These are phyloP conservation scores for Bufo bufo DNA, from an alignment of 2,113 vertebrate genomes.

Conservation along the genomic window DNA sequence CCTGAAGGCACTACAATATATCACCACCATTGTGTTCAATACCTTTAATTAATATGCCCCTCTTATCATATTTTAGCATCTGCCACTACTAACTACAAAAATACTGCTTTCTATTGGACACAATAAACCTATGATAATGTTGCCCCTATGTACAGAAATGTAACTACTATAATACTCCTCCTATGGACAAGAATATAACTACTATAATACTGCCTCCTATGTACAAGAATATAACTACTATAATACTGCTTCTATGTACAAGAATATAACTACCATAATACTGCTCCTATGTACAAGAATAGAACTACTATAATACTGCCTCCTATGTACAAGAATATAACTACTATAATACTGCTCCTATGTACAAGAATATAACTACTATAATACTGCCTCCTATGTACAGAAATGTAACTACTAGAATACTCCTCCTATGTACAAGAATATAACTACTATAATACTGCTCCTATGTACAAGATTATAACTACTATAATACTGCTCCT, in stretches of 20 bases:
- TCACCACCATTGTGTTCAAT: no score
- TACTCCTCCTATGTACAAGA: not conserved
- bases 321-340: not conserved
- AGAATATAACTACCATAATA: conserved; percentile 5
- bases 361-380: not conserved
- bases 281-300: not conserved
- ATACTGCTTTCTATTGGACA: not conserved
- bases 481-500: not conserved
- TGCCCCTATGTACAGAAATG: not conserved
- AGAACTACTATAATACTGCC: conserved; percentile 4
- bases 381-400: not conserved
- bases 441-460: not conserved
- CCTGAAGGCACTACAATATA: no score
- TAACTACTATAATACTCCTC: conserved; percentile 1
- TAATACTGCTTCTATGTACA: not conserved
- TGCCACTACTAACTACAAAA: not conserved
- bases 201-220: conserved; percentile 4
- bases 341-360: not conserved
- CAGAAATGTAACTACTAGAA: not conserved
- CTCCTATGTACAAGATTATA: not conserved
- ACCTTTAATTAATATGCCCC: no score
- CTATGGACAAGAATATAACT: not conserved
- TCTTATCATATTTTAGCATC: no score
- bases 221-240: not conserved
- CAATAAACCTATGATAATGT: not conserved